These are phyloP conservation scores for Diglossa cyanea DNA, from an alignment of 2,797 vertebrate genomes.

Conservation along the genomic window DNA sequence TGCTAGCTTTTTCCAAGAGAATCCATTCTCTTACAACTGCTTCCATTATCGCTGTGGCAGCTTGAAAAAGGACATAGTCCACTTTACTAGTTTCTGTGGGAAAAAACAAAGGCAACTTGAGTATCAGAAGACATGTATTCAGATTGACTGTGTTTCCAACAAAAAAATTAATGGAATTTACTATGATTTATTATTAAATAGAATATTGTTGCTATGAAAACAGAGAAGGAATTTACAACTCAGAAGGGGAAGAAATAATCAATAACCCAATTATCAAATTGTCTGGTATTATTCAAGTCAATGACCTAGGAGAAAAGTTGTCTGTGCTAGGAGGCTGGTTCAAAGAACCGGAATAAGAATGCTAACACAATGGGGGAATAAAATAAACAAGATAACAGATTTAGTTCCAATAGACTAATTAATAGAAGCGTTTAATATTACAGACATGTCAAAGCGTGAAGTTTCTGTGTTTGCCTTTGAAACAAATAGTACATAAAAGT, in stretches of 20 bases:
- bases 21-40: conserved; percentile 98
- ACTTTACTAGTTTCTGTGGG: conserved; percentile 96
- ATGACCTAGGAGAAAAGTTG: background rate
- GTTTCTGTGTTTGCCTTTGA: background rate
- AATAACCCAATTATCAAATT: conserved; percentile 54
- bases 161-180: background rate
- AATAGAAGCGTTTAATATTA: background rate
- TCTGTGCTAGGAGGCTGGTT: background rate
- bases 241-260: conserved; percentile 42
- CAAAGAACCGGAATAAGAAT: background rate
- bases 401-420: background rate
- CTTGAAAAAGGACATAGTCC: conserved; percentile 99
- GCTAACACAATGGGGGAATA: background rate
- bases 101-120: conserved; percentile 33
- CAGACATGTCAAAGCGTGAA: background rate
- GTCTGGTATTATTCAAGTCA: background rate
- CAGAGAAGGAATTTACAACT: background rate
- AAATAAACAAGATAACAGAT: background rate
- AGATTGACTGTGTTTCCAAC: background rate
- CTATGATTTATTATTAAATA: background rate
- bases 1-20: conserved; percentile 93
- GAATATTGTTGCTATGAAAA: background rate
- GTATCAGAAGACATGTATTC: background rate
- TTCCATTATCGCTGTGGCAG: conserved; percentile 98
- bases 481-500: background rate